Conservation (phyloP, 2,797 vertebrate species). For the Cheirogaleus major region DNA sequence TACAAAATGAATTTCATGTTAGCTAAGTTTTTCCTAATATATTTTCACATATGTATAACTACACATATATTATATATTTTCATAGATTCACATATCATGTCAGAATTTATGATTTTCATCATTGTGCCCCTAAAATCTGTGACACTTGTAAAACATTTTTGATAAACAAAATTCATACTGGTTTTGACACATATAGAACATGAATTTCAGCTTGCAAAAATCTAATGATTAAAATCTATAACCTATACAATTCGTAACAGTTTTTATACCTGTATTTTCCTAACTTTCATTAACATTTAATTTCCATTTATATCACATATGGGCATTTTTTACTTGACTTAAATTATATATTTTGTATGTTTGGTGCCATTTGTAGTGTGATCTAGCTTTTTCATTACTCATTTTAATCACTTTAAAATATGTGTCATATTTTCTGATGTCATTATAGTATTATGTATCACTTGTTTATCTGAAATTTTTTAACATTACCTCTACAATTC, state of each 20-base stretch:
- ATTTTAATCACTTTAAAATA: slow-evolving; percentile 51
- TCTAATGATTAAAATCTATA: slow-evolving; percentile 22
- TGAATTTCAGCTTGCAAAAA: slow-evolving; percentile 48
- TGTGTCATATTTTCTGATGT: slow-evolving; percentile 23
- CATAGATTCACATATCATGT: slow-evolving; percentile 5
- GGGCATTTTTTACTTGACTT: slow-evolving; percentile 28
- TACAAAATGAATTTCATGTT: slow-evolving; percentile 58
- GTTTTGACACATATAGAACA: slow-evolving; percentile 24
- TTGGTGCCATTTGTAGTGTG: neutral
- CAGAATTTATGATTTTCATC: slow-evolving; percentile 60
- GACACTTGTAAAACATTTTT: slow-evolving; percentile 54
- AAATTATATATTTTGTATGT: slow-evolving; percentile 33
- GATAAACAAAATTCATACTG: slow-evolving; percentile 63
- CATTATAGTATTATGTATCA: neutral
- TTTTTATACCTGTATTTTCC: slow-evolving; percentile 18
- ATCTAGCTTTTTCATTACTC: slow-evolving; percentile 22
- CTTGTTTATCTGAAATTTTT: slow-evolving; percentile 17
- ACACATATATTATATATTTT: slow-evolving; percentile 41
- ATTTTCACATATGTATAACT: slow-evolving; percentile 32
- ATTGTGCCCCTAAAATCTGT: slow-evolving; percentile 51
- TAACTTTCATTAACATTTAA: slow-evolving; percentile 57
- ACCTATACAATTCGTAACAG: neutral
- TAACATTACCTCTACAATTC: neutral
- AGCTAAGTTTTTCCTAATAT: slow-evolving; percentile 29
- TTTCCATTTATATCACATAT: slow-evolving; percentile 50